A percentile compares a stretch with the other conserved stretches of the same genome.
Evolutionary conservation across 2,113 vertebrate genomes (phyloP).

Genomic region (Nothoprocta perdicaria): DNA sequence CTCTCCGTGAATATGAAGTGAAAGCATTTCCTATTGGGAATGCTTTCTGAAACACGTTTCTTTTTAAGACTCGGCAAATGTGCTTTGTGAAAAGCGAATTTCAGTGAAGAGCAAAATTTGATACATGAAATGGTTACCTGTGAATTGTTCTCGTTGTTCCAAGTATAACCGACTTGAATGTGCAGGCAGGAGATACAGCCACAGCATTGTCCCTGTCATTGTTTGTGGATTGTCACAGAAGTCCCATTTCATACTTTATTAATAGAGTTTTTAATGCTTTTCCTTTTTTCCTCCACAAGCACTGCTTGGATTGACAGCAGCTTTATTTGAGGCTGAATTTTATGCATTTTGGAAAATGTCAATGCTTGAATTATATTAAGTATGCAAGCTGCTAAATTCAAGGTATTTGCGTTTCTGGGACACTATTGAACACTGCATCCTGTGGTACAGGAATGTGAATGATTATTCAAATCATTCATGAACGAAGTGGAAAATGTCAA

Average conservation of each 20-base stretch:
- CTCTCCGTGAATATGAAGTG: slow-evolving; percentile 1
- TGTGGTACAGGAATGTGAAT: not conserved
- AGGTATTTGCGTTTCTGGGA: not conserved
- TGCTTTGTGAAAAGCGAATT: slow-evolving; percentile 38
- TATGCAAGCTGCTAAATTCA: slow-evolving; percentile 52
- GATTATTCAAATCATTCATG: not conserved
- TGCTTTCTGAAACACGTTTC: slow-evolving; percentile 29
- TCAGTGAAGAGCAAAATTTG: slow-evolving; percentile 28
- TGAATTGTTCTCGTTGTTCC: slow-evolving; percentile 41
- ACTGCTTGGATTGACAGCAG: slow-evolving; percentile 64
- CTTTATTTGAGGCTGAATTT: slow-evolving; percentile 61
- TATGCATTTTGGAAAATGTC: slow-evolving; percentile 70
- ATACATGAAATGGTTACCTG: slow-evolving; percentile 44
- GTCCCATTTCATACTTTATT: slow-evolving; percentile 69
- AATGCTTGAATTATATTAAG: slow-evolving; percentile 60
- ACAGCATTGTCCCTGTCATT: slow-evolving; percentile 28
- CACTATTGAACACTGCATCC: not conserved
- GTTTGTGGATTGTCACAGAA: slow-evolving; percentile 57
- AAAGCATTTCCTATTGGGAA: slow-evolving; percentile 50
- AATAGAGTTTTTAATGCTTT: slow-evolving; percentile 53
- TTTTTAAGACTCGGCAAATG: slow-evolving; percentile 41
- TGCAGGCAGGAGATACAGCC: slow-evolving; percentile 38
- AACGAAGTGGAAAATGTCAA: slow-evolving; percentile 34
- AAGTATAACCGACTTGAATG: not conserved
- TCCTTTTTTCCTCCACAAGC: slow-evolving; percentile 14